phyloP scores from a whole-genome alignment of 2,113 vertebrate genomes.

The Indicator maculatus region DNA sequence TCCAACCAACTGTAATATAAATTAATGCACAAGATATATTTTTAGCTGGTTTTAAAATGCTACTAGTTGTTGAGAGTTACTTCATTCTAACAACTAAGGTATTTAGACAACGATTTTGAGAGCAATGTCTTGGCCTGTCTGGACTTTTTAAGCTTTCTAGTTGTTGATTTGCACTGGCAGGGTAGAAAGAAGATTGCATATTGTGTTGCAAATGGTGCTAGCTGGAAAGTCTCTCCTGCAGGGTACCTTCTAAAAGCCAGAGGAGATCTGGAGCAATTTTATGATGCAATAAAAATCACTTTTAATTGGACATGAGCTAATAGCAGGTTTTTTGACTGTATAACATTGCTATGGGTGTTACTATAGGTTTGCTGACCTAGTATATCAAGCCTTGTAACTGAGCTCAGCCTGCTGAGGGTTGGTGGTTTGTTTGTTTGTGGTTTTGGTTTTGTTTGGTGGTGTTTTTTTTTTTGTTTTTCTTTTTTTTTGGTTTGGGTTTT shows the following conservation, averaged over 20 bases:
- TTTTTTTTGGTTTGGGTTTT: background rate
- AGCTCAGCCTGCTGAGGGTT: background rate
- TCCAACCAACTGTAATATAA: background rate
- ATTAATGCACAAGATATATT: background rate
- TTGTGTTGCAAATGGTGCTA: background rate
- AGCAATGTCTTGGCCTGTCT: background rate
- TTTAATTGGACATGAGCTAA: background rate
- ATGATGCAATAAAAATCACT: background rate
- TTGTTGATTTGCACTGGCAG: background rate
- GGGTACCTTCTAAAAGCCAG: background rate
- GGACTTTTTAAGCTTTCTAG: constrained; percentile 1
- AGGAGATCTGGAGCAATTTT: background rate
- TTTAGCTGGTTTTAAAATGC: background rate
- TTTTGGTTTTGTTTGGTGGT: too few species aligned
- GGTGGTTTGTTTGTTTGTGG: background rate
- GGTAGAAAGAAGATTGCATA: background rate
- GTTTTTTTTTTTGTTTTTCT: too few species aligned
- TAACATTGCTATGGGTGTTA: background rate
- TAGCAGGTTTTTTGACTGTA: background rate
- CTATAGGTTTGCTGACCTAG: background rate
- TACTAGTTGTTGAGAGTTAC: background rate
- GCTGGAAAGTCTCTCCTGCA: background rate
- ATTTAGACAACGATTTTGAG: background rate
- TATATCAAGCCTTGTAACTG: background rate
- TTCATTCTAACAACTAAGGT: background rate